Base-by-base conservation (phyloP, 2,797 vertebrate species). In the Luscinia luscinia region DNA sequence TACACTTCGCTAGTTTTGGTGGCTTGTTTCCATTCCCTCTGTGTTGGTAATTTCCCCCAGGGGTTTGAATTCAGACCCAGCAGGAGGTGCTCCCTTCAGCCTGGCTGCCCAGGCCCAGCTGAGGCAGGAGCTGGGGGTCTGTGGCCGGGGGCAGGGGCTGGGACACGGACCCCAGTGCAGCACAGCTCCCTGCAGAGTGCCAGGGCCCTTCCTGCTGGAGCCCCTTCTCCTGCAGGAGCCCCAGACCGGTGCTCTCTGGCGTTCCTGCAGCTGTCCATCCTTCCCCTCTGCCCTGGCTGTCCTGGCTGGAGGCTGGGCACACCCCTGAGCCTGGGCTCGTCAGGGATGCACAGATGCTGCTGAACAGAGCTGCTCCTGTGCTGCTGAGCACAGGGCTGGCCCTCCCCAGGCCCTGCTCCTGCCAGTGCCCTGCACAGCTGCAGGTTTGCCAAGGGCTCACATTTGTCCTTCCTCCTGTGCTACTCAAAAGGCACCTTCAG, bases 281-380 rank as follows among this genome's bases (percentile, higher is more conserved):
- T 23, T 11, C 41, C 40, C 30, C 30, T 9, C 28, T 41, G 40
- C 15, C 28, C 61, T 9, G 59, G 38, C 13, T 61, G 59, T 30
- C 12, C 26, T 38, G 48, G 27, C 48, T 51, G 66, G 43, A 19
- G 63, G 62, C 63, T 10, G 27, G 61, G 26, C 58, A 28, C 26
- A 6, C 13, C 36, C 58, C 58, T 40, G 36, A 26, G 23, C 23
- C 32, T 14, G 28, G 18, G 34, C 34, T 51, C 19, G 0, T 40
- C 76, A 94, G 97, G 97, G 97, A 97, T 97, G 97, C 16, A 3
- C 38, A 94, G 97, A 97, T 92, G 96, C 96, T 61, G 38, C 63
- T 32, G 87, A 97, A 97, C 98, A 98, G 97, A 97, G 96, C 12
- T 17, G 54, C 91, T 95, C 97, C 66, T 77, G 77, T 11, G 67